Base-by-base conservation (phyloP, 2,888 invertebrate species). In the Ypsolopha scabrella region DNA sequence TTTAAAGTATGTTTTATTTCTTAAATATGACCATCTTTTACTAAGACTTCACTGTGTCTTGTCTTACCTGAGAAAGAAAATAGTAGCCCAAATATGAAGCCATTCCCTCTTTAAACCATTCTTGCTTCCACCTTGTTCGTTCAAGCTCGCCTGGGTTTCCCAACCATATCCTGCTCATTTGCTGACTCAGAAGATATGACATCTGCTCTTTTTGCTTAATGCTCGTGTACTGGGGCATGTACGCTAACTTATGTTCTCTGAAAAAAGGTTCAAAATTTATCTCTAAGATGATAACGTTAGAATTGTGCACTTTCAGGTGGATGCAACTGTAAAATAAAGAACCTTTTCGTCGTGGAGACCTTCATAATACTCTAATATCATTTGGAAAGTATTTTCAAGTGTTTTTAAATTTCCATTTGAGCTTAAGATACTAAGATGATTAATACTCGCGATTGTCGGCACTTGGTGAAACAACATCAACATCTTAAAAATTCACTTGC, bases 91-190 rank as follows among this genome's bases (percentile, higher is more conserved):
- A 58, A 48, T 85, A 83, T 0, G 80, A 82, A 13, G 86, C 81
- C 53, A 85, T 70, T 14, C 86, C 86, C 58, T 86, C 85, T 51
- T 81, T 86, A 51, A 86, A 82, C 85, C 85, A 86, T 52, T 83
- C 80, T 46, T 85, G 80, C 41, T 66, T 72, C 86, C 86, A 86
- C 10, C 71, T 67, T 0, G 83, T 83, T 24, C 73, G 64, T 33
- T 65, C 60, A 0, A 56, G 24, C 51, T 85, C 85, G 0, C 83
- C 83, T 41, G 85, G 82, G 60, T 81, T 86, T 0, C 85, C 81
- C 1, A 86, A 61, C 86, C 86, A 86, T 35, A 85, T 72, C 48
- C 82, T 70, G 55, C 72, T 61, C 35, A 86, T 52, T 53, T 86
- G 86, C 57, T 81, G 83, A 0, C 78, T 64, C 9, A 86, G 52